Conservation (phyloP, 1,140 invertebrate genomes). For the Ridgeia piscesae region DNA sequence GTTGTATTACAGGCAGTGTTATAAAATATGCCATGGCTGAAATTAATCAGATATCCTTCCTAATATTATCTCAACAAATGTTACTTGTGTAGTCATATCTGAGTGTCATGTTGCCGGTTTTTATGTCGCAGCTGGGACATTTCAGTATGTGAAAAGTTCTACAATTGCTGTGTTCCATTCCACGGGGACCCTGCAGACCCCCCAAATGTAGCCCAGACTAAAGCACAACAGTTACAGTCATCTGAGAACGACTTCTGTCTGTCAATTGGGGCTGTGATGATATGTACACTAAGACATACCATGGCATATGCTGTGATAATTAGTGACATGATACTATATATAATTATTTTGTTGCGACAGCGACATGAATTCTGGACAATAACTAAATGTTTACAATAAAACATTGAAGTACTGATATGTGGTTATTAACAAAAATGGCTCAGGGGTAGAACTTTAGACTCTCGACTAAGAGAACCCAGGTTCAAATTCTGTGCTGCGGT, state of each 20-base stretch:
- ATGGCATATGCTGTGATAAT: too few species aligned
- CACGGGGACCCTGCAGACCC: background rate
- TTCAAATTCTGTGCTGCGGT: too few species aligned
- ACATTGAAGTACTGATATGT: too few species aligned
- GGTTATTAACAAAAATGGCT: too few species aligned
- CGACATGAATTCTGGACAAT: too few species aligned
- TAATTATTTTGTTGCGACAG: too few species aligned
- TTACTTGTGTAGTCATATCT: background rate
- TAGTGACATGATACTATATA: too few species aligned
- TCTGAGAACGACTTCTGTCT: background rate
- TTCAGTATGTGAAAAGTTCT: background rate
- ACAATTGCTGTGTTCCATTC: background rate
- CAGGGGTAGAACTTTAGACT: too few species aligned
- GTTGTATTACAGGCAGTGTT: background rate
- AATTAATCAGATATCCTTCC: background rate
- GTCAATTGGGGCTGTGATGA: background rate
- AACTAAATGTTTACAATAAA: too few species aligned
- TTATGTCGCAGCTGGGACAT: background rate
- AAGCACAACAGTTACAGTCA: background rate
- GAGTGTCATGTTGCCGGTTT: background rate
- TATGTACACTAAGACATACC: too few species aligned
- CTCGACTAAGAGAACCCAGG: too few species aligned
- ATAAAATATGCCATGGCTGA: background rate
- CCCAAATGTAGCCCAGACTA: background rate
- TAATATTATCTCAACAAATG: background rate